These are phyloP conservation scores for Carcharodon carcharias DNA, from an alignment of 2,797 vertebrate species.

Conservation along the genomic window DNA sequence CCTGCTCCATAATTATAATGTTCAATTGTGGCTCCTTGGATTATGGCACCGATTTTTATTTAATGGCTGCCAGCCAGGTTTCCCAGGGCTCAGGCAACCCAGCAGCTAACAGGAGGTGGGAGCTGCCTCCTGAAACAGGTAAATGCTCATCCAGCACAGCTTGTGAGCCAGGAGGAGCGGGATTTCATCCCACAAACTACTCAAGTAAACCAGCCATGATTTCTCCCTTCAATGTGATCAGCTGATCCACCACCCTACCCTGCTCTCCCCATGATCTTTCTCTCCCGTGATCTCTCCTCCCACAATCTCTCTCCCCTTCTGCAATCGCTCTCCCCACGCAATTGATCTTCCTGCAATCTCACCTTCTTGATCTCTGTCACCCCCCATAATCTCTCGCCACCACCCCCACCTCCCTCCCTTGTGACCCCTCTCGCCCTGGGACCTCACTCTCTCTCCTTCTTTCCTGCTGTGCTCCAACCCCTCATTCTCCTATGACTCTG, in stretches of 20 bases:
- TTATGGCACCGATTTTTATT: background rate
- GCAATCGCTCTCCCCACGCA: background rate
- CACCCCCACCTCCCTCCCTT: background rate
- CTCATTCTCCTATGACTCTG: conserved; percentile 46
- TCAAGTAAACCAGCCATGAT: background rate
- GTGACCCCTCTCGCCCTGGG: background rate
- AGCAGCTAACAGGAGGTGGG: background rate
- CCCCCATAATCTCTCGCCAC: background rate
- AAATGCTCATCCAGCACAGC: too few relatives aligned
- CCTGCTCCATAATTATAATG: too few relatives aligned
- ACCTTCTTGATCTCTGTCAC: background rate
- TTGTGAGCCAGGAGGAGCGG: background rate
- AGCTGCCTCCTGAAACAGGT: too few relatives aligned
- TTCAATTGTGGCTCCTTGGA: too few relatives aligned
- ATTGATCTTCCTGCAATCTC: background rate
- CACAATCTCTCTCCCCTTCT: too few relatives aligned
- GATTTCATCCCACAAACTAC: too few relatives aligned
- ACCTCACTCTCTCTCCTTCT: background rate
- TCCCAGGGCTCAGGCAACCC: background rate
- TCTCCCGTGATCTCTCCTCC: too few relatives aligned
- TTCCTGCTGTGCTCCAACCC: background rate
- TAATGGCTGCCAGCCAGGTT: background rate
- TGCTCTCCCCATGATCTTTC: background rate
- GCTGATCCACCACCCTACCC: background rate
- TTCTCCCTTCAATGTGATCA: background rate